Base-by-base conservation (phyloP, 2,797 vertebrate genomes). In the Hapalemur alaotrensis region DNA sequence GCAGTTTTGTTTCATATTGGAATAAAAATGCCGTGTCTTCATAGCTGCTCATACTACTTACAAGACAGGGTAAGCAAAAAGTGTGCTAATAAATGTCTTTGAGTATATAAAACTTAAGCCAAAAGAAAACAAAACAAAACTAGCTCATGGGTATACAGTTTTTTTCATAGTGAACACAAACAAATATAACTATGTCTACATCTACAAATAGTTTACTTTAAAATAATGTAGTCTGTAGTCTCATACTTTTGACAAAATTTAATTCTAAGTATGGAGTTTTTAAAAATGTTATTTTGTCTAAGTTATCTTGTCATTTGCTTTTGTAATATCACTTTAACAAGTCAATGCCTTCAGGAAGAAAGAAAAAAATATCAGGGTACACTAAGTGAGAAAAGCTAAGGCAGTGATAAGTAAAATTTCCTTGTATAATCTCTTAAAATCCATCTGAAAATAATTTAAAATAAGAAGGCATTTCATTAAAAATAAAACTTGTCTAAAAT, bases 91-190 rank as follows among this genome's bases (percentile, higher is more conserved):
- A 25, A 83, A 79, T 61, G 57, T 35, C 18, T 93, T 32, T 86
- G 67, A 79, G 12, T 65, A n/a, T 72, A 67, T 43, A 48, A 89
- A 91, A 63, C 25, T n/a, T 23, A 90, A 65, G 50, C 13, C 8
- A 69, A 76, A 70, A 67, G 15, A 90, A 69, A 67, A 18, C 17
- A 63, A 41, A n/a, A 28, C 11, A n/a, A 87, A 73, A 59, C 35
- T 25, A 59, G 4, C 20, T 69, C 46, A 9, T 2, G 32, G 8
- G 5, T 72, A 93, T 91, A 41, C 0, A 69, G 7, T 23, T 86
- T 61, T 73, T 79, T 91, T 13, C 41, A 48, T 17, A 76, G 59
- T 88, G 70, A 78, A 93, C 92, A 89, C 14, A 95, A 89, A 59
- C 6, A 59, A 13, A 52, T 83, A 70, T 28, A 41, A 20, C n/a